Percentiles rank a stretch among this genome's conserved stretches.
These are phyloP conservation scores for Pelagia noctiluca DNA, from an alignment of 30 jellyfish, hydroid and myxozoan genomes.

Conservation along the genomic window DNA sequence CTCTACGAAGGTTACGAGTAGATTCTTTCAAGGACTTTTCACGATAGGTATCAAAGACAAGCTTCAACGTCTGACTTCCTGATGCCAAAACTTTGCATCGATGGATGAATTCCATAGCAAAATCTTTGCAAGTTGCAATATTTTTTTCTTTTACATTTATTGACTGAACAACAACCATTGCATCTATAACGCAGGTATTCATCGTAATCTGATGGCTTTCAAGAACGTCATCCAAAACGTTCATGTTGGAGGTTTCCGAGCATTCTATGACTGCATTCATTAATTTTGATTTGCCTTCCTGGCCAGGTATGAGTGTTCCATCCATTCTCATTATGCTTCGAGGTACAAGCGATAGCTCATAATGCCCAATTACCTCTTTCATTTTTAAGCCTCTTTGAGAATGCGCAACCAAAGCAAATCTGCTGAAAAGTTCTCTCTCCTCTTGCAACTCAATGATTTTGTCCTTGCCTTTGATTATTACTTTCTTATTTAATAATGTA, in stretches of 20 bases:
- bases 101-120: neutral
- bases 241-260: slow-evolving; percentile 10
- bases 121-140: slow-evolving; percentile 1
- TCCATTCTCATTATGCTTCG: slow-evolving; percentile 22
- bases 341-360: slow-evolving; percentile 22
- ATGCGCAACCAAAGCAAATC: slow-evolving; percentile 30
- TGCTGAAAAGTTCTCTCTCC: slow-evolving; percentile 14
- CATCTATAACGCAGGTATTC: slow-evolving; percentile 5
- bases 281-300: slow-evolving; percentile 9
- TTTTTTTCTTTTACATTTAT: slow-evolving; percentile 9
- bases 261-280: slow-evolving; percentile 26
- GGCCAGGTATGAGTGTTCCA: slow-evolving; percentile 28
- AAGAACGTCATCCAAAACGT: neutral
- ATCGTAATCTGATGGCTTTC: neutral
- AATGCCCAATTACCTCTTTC: slow-evolving; percentile 29
- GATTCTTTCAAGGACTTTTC: slow-evolving; percentile 3
- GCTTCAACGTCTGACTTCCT: neutral
- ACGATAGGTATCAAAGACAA: neutral
- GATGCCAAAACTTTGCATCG: no score
- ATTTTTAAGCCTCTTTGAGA: slow-evolving; percentile 19
- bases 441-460: slow-evolving; percentile 28
- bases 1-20: slow-evolving; percentile 5
- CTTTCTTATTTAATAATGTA: neutral
- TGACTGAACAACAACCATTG: slow-evolving; percentile 17
- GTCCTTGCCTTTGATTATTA: slow-evolving; percentile 17